These are phyloP conservation scores for Ceratosolen solmsi DNA, from an alignment of 1,140 invertebrate genomes.

Conservation along the genomic window DNA sequence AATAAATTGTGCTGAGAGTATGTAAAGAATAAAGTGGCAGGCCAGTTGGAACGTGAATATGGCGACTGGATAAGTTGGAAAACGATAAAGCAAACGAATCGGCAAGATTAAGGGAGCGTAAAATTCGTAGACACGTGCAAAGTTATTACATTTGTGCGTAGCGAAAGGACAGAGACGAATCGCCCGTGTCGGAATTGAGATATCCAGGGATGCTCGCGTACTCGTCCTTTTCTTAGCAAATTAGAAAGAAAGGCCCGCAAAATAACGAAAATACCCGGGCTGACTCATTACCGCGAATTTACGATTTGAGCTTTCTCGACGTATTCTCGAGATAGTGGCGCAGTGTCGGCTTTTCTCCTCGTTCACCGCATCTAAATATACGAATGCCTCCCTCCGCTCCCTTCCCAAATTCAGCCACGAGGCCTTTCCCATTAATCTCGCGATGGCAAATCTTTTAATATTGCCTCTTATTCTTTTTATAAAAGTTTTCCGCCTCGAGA, in stretches of 20 bases:
- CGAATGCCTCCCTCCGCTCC: not conserved
- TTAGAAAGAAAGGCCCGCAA: not conserved
- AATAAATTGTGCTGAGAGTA: too few species aligned
- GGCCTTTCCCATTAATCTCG: slow-evolving; percentile 18
- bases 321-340: slow-evolving; percentile 7
- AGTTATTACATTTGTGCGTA: not conserved
- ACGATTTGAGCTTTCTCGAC: slow-evolving; percentile 40
- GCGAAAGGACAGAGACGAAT: not conserved
- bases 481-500: not conserved
- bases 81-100: too few species aligned
- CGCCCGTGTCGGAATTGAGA: slow-evolving; percentile 19
- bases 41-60: too few species aligned
- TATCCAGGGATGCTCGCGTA: not conserved
- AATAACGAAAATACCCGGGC: slow-evolving; percentile 32
- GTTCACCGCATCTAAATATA: slow-evolving; percentile 37
- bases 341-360: not conserved
- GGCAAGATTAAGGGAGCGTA: not conserved
- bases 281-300: slow-evolving; percentile 47
- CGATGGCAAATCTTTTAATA: slow-evolving; percentile 13
- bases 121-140: not conserved
- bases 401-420: not conserved
- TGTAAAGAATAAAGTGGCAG: too few species aligned
- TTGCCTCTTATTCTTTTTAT: not conserved
- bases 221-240: not conserved
- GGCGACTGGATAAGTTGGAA: not conserved